Evolutionary conservation across 2,113 vertebrate genomes (phyloP).

Genomic region (Panthera tigris): DNA sequence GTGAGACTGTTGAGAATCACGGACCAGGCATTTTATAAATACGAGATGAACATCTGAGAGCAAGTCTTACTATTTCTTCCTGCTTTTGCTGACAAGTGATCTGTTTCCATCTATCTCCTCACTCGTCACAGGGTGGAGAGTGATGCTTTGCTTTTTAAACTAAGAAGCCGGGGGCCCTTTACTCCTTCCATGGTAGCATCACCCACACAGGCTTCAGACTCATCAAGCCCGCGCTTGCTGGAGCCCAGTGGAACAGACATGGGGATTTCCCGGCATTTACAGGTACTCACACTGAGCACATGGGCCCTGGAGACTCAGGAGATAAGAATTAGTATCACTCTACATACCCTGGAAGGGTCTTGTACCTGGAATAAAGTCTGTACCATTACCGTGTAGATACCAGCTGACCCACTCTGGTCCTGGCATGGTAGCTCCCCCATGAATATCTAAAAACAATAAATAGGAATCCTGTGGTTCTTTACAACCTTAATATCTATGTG

Average conservation of each 20-base stretch:
- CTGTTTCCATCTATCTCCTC: neutral
- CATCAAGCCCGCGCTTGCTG: neutral
- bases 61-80: neutral
- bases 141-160: neutral
- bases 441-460: neutral
- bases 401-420: neutral
- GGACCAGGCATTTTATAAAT: constrained; percentile 13
- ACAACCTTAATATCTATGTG: neutral
- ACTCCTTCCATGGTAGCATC: neutral
- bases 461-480: neutral
- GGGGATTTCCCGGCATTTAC: neutral
- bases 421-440: neutral
- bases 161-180: neutral
- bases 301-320: neutral
- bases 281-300: neutral
- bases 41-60: constrained; percentile 1
- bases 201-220: neutral
- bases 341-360: neutral
- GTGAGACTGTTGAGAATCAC: neutral
- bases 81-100: neutral
- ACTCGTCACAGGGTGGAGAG: neutral
- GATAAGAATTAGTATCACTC: neutral
- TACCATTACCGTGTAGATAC: neutral
- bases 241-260: neutral
- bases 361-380: neutral